Evolutionary conservation across 2,113 vertebrate species (phyloP).

Genomic region (Pterocles burchelli): DNA sequence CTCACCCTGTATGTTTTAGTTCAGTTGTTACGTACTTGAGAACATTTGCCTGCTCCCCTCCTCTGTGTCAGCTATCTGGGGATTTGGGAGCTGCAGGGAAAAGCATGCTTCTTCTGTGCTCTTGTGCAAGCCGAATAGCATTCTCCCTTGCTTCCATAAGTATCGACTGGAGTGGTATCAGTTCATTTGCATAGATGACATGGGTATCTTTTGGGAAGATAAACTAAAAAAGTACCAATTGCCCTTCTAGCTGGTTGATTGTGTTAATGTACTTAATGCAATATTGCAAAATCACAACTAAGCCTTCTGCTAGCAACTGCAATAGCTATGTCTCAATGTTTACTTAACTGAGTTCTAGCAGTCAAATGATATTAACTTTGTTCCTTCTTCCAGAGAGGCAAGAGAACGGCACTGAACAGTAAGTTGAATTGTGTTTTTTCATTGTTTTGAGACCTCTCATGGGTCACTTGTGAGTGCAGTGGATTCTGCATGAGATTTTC

Average conservation of each 20-base stretch:
- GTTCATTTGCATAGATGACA: not conserved
- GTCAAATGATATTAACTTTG: not conserved
- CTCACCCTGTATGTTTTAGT: not conserved
- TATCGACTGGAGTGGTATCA: accelerated
- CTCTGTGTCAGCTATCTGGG: not conserved
- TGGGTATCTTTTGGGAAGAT: not conserved
- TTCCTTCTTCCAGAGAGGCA: conserved; percentile 67
- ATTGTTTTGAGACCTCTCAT: not conserved
- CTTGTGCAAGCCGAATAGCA: not conserved
- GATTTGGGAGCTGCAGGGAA: not conserved
- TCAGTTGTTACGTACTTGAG: not conserved
- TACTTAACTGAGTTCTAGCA: not conserved
- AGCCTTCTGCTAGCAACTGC: not conserved
- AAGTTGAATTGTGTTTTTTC: conserved; percentile 41
- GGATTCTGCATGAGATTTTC: not conserved
- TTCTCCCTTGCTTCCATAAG: not conserved
- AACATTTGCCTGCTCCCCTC: not conserved
- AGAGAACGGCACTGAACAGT: conserved; percentile 79
- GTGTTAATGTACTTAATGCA: not conserved
- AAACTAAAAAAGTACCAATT: not conserved
- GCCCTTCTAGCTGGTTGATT: not conserved
- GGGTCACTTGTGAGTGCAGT: not conserved
- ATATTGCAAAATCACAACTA: not conserved
- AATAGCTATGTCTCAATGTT: not conserved
- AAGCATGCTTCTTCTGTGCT: not conserved